These are phyloP conservation scores for Belgica antarctica DNA, from an alignment of 2,888 invertebrate genomes.

Conservation along the genomic window DNA sequence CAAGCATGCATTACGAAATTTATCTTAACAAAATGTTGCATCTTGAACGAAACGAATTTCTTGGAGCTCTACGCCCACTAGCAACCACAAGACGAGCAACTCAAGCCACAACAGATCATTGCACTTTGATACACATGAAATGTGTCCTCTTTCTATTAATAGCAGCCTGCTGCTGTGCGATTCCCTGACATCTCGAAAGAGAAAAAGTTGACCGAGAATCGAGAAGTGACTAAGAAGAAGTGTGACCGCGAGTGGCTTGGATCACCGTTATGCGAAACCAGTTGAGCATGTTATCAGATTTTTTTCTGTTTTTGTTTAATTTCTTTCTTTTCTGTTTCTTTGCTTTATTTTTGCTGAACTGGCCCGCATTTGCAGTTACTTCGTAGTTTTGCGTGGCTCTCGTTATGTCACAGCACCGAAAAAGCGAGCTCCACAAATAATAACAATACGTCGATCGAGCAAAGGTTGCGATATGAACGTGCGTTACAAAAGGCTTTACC, in stretches of 20 bases:
- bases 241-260: not conserved
- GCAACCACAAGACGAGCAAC: no score
- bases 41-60: no score
- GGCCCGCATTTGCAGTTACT: not conserved
- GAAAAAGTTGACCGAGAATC: not conserved
- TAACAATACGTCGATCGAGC: not conserved
- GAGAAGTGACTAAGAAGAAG: not conserved
- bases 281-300: constrained; percentile 5
- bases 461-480: constrained; percentile 11
- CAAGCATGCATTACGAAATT: no score
- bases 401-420: constrained; percentile 7
- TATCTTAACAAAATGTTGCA: no score
- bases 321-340: not conserved
- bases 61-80: no score
- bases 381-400: not conserved
- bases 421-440: constrained; percentile 8
- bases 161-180: no score
- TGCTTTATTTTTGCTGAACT: not conserved
- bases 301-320: not conserved
- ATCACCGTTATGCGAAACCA: constrained; percentile 13
- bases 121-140: not conserved
- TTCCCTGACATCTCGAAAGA: no score
- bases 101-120: no score
- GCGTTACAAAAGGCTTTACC: not conserved
- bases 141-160: not conserved